Conservation (phyloP, 1,140 invertebrate genomes). For the Vanessa tameamea region DNA sequence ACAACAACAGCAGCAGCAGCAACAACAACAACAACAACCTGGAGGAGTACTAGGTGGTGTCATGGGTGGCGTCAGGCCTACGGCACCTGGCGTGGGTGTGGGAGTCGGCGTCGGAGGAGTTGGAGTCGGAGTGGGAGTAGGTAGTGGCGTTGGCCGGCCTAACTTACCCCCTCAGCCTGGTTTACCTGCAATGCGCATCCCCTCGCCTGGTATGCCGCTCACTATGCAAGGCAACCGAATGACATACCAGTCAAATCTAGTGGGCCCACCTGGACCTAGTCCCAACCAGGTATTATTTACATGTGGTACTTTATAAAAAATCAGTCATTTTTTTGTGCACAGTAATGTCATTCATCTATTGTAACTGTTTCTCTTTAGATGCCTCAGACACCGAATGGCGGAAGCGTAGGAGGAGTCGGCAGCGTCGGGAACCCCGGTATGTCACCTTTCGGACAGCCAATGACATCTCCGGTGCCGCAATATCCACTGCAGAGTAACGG, state of each 20-base stretch:
- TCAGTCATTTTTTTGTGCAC: background rate
- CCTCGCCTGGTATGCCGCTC: constrained; percentile 84
- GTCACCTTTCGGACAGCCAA: constrained; percentile 83
- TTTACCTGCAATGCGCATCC: constrained; percentile 81
- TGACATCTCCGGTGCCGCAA: constrained; percentile 81
- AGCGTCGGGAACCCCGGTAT: constrained; percentile 82
- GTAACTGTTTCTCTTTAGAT: constrained; percentile 44
- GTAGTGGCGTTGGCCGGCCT: constrained; percentile 51
- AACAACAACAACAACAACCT: constrained; percentile 69
- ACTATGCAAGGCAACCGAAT: constrained; percentile 81
- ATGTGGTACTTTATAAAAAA: background rate
- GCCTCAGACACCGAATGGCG: constrained; percentile 81
- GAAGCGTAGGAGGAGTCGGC: constrained; percentile 66
- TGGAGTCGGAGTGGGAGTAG: constrained; percentile 40
- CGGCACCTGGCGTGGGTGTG: constrained; percentile 41
- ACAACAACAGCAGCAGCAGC: constrained; percentile 67
- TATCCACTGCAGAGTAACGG: constrained; percentile 81
- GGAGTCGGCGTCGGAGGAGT: constrained; percentile 41
- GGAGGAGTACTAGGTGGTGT: constrained; percentile 56
- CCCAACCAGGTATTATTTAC: constrained; percentile 78
- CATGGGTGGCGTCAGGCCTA: constrained; percentile 41
- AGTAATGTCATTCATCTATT: background rate
- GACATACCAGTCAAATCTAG: constrained; percentile 82
- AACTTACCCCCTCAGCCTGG: constrained; percentile 59
- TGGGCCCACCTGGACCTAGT: constrained; percentile 85